These are phyloP conservation scores for Apamea epomidion DNA, from an alignment of 2,888 invertebrate species.

Conservation along the genomic window DNA sequence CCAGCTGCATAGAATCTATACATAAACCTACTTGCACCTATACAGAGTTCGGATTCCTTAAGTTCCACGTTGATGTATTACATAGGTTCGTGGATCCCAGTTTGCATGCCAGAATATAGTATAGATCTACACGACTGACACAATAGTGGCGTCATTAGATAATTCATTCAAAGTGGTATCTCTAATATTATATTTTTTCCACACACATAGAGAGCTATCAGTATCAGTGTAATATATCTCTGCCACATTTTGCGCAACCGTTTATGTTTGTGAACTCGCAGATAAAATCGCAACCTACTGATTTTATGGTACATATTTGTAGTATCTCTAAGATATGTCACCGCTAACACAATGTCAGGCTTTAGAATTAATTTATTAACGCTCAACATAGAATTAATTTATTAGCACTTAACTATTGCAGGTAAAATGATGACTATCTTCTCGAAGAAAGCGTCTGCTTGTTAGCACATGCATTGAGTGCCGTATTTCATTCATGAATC, in stretches of 20 bases:
- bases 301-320: conserved; percentile 32
- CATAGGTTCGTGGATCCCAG: not conserved
- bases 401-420: conserved; percentile 1
- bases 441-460: conserved; percentile 49
- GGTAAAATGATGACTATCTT: conserved; percentile 29
- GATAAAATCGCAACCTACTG: conserved; percentile 30
- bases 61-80: conserved; percentile 15
- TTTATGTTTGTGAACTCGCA: conserved; percentile 15
- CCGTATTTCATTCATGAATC: conserved; percentile 57
- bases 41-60: conserved; percentile 20
- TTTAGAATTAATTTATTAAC: conserved; percentile 24
- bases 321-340: conserved; percentile 11
- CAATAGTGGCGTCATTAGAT: not conserved
- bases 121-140: not conserved
- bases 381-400: conserved; percentile 16
- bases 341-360: conserved; percentile 16
- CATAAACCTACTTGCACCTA: not conserved
- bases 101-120: not conserved
- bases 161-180: not conserved
- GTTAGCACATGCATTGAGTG: conserved; percentile 46
- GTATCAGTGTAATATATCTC: conserved; percentile 33
- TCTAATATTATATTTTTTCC: conserved; percentile 10
- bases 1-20: conserved; percentile 55
- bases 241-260: conserved; percentile 25
- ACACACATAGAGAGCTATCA: conserved; percentile 25